A percentile compares a stretch with the other conserved stretches of the same genome.
Evolutionary conservation across 2,113 vertebrate genomes (phyloP).

Genomic region (Etia nguti): DNA sequence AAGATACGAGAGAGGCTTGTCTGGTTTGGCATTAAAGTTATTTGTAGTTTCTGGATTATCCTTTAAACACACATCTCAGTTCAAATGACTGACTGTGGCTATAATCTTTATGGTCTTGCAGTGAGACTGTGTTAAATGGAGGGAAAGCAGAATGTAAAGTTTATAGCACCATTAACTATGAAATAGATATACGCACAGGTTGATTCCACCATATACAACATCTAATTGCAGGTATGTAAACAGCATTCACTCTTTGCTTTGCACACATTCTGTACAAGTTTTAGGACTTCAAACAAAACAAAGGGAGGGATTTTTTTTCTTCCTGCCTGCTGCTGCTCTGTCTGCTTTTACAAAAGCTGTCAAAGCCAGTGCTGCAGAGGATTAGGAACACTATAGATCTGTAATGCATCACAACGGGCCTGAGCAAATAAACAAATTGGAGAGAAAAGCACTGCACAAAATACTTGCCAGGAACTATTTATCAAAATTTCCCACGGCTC

Average conservation of each 20-base stretch:
- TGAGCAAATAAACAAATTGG: conserved; percentile 44
- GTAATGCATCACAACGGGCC: conserved; percentile 39
- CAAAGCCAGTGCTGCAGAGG: conserved; percentile 19
- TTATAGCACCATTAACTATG: conserved; percentile 28
- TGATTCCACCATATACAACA: not conserved
- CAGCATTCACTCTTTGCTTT: not conserved
- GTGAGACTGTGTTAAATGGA: conserved; percentile 1
- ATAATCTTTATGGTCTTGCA: conserved; percentile 31
- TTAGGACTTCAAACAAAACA: not conserved
- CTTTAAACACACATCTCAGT: conserved; percentile 4
- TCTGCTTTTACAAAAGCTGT: conserved; percentile 20
- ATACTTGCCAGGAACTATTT: conserved; percentile 44
- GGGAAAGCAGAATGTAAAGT: not conserved
- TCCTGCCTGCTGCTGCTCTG: not conserved
- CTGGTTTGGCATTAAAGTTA: not conserved
- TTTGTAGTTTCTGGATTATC: conserved; percentile 26
- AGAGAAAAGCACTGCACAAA: conserved; percentile 18
- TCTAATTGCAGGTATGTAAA: not conserved
- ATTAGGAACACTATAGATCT: conserved; percentile 26
- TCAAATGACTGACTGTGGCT: conserved; percentile 37
- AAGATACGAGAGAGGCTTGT: not conserved
- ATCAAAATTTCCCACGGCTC: conserved; percentile 18
- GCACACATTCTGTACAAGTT: not conserved
- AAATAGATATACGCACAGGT: not conserved
- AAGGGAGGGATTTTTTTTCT: not conserved